Base-by-base conservation (phyloP, 2,113 vertebrate genomes). In the Phalacrocorax pelagicus region DNA sequence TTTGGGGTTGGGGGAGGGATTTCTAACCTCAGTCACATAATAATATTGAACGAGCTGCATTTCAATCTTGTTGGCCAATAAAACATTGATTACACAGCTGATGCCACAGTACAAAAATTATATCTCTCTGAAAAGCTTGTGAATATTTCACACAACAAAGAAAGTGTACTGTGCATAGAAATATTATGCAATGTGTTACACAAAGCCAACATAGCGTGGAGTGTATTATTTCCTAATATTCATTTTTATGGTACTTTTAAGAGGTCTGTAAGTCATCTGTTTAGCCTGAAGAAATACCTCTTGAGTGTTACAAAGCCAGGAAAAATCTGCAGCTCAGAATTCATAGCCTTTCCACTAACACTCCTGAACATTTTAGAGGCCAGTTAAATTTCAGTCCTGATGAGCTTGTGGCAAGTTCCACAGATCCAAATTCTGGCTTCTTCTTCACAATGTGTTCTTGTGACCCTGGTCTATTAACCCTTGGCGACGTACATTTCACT, bases 71-170 rank as follows among this genome's bases (percentile, higher is more conserved):
- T 40, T 89, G 89, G 71, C 96, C 91, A 96, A 92, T 96, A 97
- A 97, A 97, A 94, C 87, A 88, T 88, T 94, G 94, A 95, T 94
- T 95, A 86, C 78, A 96, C 94, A 96, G 94, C 96, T 97, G 96
- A 96, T 97, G 95, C 94, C 92, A 85, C 89, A 91, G 81, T 18
- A 81, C 62, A 92, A 91, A 95, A 95, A 95, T 65, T 47, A 46
- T 47, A 54, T 92, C 78, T 75, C 46, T 85, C 84, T 34, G 66
- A 40, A 59, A 91, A 93, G 58, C 59, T 54, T 74, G 74, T 91
- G 84, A 86, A 27, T 78, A 66, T 91, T 95, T 97, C 81, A 90
- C 63, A 77, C 62, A 82, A 80, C 66, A 93, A 87, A 94, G 91
- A 42, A 91, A 73, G 74, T 55, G 52, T 10, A 70, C 40, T 51